Evolutionary conservation across 1,140 invertebrate species (phyloP).

Genomic region (Tetranychus cinnabarinus): DNA sequence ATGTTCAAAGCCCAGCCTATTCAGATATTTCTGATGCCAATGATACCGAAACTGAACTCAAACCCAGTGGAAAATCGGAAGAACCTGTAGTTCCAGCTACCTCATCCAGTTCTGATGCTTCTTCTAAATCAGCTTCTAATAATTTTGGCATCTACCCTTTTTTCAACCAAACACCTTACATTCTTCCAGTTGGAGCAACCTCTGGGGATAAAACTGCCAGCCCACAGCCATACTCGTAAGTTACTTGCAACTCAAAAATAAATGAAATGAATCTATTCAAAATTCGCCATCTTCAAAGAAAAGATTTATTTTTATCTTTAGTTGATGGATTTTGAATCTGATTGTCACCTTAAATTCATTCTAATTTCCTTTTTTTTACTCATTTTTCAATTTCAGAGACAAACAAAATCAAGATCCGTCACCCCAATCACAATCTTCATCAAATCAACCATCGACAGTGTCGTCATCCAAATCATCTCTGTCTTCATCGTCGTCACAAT

Average conservation of each 20-base stretch:
- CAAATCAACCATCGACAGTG: neutral
- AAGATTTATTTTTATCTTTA: too few relatives aligned
- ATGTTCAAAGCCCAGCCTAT: slow-evolving; percentile 75
- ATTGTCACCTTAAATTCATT: too few relatives aligned
- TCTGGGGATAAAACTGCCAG: too few relatives aligned
- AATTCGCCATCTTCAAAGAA: too few relatives aligned
- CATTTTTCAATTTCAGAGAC: neutral
- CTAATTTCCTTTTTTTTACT: too few relatives aligned
- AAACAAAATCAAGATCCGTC: neutral
- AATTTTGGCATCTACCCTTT: slow-evolving; percentile 36
- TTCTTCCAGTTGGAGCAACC: slow-evolving; percentile 26
- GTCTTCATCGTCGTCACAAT: neutral
- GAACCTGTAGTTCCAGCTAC: neutral
- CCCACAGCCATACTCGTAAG: too few relatives aligned
- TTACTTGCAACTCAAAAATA: too few relatives aligned
- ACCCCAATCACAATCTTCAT: neutral
- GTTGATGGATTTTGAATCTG: too few relatives aligned
- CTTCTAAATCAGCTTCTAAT: slow-evolving; percentile 8
- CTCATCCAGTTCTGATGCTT: slow-evolving; percentile 9
- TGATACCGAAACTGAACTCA: slow-evolving; percentile 53
- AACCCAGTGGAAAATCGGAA: slow-evolving; percentile 25
- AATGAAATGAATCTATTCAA: too few relatives aligned
- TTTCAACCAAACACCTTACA: slow-evolving; percentile 41
- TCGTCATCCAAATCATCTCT: neutral
- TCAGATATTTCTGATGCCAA: slow-evolving; percentile 77